Evolutionary conservation across 2,797 vertebrate species (phyloP), one percentile per base, ranked within the genome.

Genomic region (Anas georgica): DNA sequence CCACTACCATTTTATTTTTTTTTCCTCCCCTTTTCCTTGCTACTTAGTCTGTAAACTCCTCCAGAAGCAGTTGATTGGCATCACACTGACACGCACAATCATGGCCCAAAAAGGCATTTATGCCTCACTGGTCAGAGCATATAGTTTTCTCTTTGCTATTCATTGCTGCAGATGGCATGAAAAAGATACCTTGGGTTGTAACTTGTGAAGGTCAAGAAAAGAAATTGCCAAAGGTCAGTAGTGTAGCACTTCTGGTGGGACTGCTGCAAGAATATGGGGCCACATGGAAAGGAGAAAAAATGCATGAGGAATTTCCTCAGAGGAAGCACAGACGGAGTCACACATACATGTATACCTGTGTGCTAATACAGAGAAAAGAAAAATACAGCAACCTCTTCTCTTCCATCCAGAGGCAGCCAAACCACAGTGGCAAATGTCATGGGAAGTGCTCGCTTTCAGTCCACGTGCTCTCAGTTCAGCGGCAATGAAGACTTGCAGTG

Each of bases 271-370:
- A 77, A n/a, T 31, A 18, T 10, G 48, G 72, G 35, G 37, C 50
- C 17, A 9, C 33, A 70, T 46, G 31, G 74, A 55, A 60, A 43
- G 52, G 28, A 72, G 56, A 92, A 92, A 15, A 76, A 69, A 41
- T 7, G 56, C 10, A 28, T 4, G 10, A 15, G 35, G 50, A 72
- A 25, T n/a, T 54, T 72, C 52, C 37, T 72, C 50, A 37, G 56
- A 5, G 33, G 64, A 77, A 63, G 16, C 22, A 20, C 31, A 74
- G 17, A 17, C 25, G 25, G 43, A 68, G n/a, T 33, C 1, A 0
- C 3, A 5, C 1, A 0, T 52, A 9, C 12, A 7, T 15, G 39
- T 63, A 7, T 31, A 48, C 4, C 0, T 4, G 20, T 66, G 46
- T n/a, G 35, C 37, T 74, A 37, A 37, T 12, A 22, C 14, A 83